Evolutionary conservation across 2,797 vertebrate species (phyloP).

Genomic region (Sebastiscus tertius): DNA sequence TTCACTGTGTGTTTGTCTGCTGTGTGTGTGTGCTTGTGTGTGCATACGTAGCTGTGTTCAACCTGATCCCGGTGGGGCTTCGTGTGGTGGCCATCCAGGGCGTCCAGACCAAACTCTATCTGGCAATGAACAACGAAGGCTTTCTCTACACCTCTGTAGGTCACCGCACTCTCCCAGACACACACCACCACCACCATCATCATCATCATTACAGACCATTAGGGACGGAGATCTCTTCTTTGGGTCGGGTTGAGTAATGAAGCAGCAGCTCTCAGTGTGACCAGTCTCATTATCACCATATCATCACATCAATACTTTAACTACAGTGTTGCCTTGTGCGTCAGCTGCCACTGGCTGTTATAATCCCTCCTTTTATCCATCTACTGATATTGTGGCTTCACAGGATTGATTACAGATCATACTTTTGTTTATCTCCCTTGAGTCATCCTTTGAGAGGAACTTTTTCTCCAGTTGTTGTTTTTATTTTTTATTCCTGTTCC

Average conservation of each 20-base stretch:
- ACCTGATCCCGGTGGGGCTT: slow-evolving; percentile 98
- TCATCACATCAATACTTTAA: slow-evolving; percentile 57
- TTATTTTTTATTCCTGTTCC: not conserved
- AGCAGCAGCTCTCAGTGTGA: slow-evolving; percentile 32
- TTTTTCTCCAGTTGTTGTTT: slow-evolving; percentile 16
- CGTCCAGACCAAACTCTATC: slow-evolving; percentile 97
- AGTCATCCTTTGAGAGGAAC: slow-evolving; percentile 40
- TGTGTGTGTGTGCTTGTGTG: not conserved
- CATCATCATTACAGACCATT: slow-evolving; percentile 3
- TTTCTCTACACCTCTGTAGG: slow-evolving; percentile 98
- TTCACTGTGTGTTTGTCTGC: not conserved
- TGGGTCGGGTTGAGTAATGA: slow-evolving; percentile 36
- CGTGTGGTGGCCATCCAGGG: slow-evolving; percentile 99
- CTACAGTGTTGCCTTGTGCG: slow-evolving; percentile 34
- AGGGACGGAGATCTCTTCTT: slow-evolving; percentile 1
- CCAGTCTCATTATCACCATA: slow-evolving; percentile 42
- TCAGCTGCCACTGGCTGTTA: slow-evolving; percentile 37
- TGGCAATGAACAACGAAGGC: slow-evolving; percentile 99
- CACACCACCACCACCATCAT: slow-evolving; percentile 9
- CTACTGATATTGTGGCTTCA: slow-evolving; percentile 48
- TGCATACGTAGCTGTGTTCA: slow-evolving; percentile 86
- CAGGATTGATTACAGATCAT: slow-evolving; percentile 60
- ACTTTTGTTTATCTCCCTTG: slow-evolving; percentile 43
- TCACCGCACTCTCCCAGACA: slow-evolving; percentile 38
- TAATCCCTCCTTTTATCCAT: slow-evolving; percentile 48